Base-by-base conservation (phyloP, 2,888 invertebrate genomes). In the Caradrina kadenii region DNA sequence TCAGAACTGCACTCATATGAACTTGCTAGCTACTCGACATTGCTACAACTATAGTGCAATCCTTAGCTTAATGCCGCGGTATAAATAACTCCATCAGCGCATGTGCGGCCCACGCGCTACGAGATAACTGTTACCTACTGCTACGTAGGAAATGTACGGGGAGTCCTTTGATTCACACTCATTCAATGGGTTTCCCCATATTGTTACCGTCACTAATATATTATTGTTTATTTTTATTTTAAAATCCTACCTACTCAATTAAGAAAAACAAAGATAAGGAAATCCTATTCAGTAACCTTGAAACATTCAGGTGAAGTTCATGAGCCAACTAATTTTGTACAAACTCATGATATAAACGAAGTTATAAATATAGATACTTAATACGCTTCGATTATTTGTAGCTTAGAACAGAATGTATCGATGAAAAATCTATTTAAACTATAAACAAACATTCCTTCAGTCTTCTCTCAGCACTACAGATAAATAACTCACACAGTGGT, bases 51-150 rank as follows among this genome's bases (percentile, higher is more conserved):
- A 76, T 10, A 63, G 52, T 56, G 75, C 74, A 65, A 72, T 73
- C 52, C 60, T 49, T 15, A 67, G 42, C 21, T 26, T 53, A 79
- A 79, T 67, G 74, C 31, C 10, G 42, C 10, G 19, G 60, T 42
- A 63, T 74, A 79, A 74, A 74, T 76, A 76, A 79, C 74, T 79
- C 21, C 19, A 76, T 73, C 48, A 55, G 13, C 39, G 39, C 39
- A 39, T 39, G 59, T 22, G 49, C 21, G 19, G 22, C 73, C 49
- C 35, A 65, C 58, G 53, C n/a, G 42, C n/a, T 11, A 1, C 11
- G 39, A 76, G 11, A 60, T 55, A 73, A 73, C 52, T 63, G 48
- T 45, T 31, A 4, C 1, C 15, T 19, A 35, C 35, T 8, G 35
- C 45, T 35, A 8, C 15, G 31, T 64, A 31, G 67, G 19, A 45